These are phyloP conservation scores for Oscheius myriophilus DNA, from an alignment of 2,888 invertebrate species.

Conservation along the genomic window DNA sequence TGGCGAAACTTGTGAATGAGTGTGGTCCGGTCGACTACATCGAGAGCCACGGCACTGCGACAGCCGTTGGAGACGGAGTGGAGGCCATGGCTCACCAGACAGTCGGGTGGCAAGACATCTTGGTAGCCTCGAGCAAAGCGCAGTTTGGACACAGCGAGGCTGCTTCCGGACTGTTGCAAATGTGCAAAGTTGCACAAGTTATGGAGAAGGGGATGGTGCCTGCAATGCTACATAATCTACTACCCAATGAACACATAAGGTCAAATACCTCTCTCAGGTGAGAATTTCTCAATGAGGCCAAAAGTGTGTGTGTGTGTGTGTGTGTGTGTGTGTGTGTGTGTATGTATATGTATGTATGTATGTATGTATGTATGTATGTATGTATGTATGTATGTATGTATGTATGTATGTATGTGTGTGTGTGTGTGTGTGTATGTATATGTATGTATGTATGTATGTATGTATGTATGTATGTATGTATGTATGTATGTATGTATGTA, in stretches of 20 bases:
- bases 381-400: too few species aligned
- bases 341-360: too few species aligned
- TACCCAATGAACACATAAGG: constrained; percentile 48
- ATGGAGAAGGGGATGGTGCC: constrained; percentile 35
- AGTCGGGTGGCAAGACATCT: constrained; percentile 22
- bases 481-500: too few species aligned
- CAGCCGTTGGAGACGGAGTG: constrained; percentile 61
- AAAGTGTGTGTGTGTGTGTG: too few species aligned
- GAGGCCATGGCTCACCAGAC: constrained; percentile 52
- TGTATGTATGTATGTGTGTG: too few species aligned
- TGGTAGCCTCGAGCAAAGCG: constrained; percentile 49
- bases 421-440: too few species aligned
- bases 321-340: too few species aligned
- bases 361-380: too few species aligned
- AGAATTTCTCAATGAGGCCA: too few species aligned
- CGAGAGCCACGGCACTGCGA: constrained; percentile 95
- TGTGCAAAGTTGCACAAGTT: constrained; percentile 37
- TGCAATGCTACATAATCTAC: constrained; percentile 39
- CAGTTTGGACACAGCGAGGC: constrained; percentile 53
- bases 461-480: too few species aligned
- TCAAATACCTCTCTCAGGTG: constrained; percentile 22
- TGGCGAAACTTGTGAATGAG: constrained; percentile 42
- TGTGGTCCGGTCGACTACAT: constrained; percentile 80
- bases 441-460: too few species aligned
- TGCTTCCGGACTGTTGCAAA: constrained; percentile 48